Evolutionary conservation across 1,140 invertebrate genomes (phyloP).

Genomic region (Aphaenogaster rudis): DNA sequence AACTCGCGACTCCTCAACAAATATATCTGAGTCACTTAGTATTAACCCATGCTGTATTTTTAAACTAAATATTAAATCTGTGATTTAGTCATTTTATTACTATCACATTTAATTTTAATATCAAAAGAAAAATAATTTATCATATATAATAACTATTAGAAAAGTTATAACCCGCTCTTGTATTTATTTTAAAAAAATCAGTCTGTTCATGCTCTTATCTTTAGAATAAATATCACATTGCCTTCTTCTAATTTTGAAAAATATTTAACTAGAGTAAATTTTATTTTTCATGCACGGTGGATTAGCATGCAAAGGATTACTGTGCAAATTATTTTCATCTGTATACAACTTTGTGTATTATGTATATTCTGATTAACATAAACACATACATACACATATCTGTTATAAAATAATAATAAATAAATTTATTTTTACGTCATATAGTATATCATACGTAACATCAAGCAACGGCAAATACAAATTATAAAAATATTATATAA

Average conservation of each 20-base stretch:
- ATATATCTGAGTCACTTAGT: background rate
- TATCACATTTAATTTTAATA: background rate
- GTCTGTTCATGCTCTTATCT: background rate
- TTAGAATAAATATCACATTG: background rate
- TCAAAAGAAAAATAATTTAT: background rate
- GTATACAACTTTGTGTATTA: constrained; percentile 13
- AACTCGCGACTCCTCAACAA: background rate
- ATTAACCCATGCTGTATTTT: background rate
- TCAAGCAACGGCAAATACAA: no score
- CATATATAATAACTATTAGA: background rate
- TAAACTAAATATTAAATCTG: constrained; percentile 4
- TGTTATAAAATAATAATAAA: constrained; percentile 19
- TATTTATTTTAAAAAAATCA: background rate
- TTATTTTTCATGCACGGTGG: background rate
- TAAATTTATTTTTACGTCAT: background rate
- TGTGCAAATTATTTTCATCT: constrained; percentile 29
- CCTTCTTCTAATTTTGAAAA: background rate
- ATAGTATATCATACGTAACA: no score
- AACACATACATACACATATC: background rate
- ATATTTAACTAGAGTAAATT: constrained; percentile 1
- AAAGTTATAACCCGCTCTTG: background rate
- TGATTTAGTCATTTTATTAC: background rate
- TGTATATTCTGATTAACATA: background rate
- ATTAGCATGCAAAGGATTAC: background rate
- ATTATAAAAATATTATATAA: background rate